These are phyloP conservation scores for Drosophila ezoana DNA, from an alignment of 2,888 invertebrate genomes.

Conservation along the genomic window DNA sequence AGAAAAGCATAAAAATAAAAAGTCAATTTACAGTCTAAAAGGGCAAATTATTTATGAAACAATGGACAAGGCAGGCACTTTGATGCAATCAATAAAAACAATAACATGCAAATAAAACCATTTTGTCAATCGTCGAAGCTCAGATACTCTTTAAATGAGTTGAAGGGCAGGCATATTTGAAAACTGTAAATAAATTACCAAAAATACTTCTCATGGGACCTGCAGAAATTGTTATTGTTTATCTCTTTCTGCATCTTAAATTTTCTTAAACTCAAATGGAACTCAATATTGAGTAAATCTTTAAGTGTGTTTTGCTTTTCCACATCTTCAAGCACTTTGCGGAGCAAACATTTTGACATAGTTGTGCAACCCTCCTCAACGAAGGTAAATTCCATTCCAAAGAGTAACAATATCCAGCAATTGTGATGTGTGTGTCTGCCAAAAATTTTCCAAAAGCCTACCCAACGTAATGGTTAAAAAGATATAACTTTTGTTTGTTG, in stretches of 20 bases:
- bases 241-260: no score
- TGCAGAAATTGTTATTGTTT: no score
- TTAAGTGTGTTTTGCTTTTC: not conserved
- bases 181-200: no score
- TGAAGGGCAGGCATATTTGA: not conserved
- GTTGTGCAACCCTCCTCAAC: not conserved
- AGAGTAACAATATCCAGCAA: slow-evolving; percentile 43
- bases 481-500: slow-evolving; percentile 72
- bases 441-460: slow-evolving; percentile 60
- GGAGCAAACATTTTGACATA: slow-evolving; percentile 2
- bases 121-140: slow-evolving; percentile 3
- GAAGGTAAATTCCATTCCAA: slow-evolving; percentile 1
- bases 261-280: not conserved
- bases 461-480: slow-evolving; percentile 62
- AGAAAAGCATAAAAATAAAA: slow-evolving; percentile 21
- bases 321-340: not conserved
- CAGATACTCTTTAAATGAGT: slow-evolving; percentile 14
- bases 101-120: slow-evolving; percentile 26
- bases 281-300: not conserved
- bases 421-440: slow-evolving; percentile 36
- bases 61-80: slow-evolving; percentile 43
- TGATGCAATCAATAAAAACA: slow-evolving; percentile 56
- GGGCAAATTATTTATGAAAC: slow-evolving; percentile 33
- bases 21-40: slow-evolving; percentile 47
- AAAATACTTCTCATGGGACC: no score